phyloP scores from a whole-genome alignment of 1,140 invertebrate species.

The Zelostemma sp. region DNA sequence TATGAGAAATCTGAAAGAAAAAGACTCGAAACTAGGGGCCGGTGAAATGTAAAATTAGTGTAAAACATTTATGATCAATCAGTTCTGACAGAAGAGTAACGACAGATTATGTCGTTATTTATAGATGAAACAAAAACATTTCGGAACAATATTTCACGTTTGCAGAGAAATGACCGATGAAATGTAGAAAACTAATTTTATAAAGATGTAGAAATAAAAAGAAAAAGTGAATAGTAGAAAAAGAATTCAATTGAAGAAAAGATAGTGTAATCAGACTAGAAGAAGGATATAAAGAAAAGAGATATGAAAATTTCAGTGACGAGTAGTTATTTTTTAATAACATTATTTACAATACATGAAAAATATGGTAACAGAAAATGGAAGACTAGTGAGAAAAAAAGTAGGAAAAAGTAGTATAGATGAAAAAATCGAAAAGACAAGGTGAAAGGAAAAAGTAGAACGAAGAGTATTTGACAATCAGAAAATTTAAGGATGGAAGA shows the following conservation, averaged over 20 bases:
- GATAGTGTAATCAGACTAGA: constrained; percentile 14
- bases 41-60: too few relatives aligned
- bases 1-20: too few relatives aligned
- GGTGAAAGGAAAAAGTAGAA: constrained; percentile 19
- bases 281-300: constrained; percentile 15
- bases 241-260: neutral
- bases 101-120: too few relatives aligned
- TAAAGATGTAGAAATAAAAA: too few relatives aligned
- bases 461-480: too few relatives aligned
- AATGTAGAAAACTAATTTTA: too few relatives aligned
- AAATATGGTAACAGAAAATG: neutral
- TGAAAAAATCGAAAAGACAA: constrained; percentile 32
- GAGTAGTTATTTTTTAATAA: constrained; percentile 1
- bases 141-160: too few relatives aligned
- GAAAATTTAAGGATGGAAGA: constrained; percentile 4
- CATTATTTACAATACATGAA: constrained; percentile 7
- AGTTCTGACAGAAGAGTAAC: too few relatives aligned
- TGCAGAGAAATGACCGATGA: too few relatives aligned
- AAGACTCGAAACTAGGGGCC: too few relatives aligned
- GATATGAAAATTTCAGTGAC: constrained; percentile 3
- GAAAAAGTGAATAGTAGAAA: constrained; percentile 8
- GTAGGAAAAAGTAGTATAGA: neutral
- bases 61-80: too few relatives aligned
- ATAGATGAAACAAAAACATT: too few relatives aligned
- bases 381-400: neutral